A percentile compares a stretch with the other conserved stretches of the same genome.
phyloP scores from a whole-genome alignment of 1,140 invertebrate genomes.

The Eriosoma lanigerum region DNA sequence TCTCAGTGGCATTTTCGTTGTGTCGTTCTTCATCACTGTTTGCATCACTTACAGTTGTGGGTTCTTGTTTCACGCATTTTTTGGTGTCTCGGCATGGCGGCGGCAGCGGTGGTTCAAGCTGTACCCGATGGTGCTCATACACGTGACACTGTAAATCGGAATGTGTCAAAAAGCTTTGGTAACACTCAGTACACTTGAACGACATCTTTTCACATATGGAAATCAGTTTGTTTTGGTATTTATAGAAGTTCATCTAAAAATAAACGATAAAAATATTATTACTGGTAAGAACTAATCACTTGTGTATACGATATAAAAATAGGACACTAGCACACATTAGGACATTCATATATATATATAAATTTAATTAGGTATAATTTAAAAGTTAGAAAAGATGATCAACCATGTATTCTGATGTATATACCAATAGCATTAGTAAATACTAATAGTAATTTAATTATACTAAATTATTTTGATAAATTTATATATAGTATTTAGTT shows the following conservation, averaged over 20 bases:
- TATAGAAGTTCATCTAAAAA: constrained; percentile 47
- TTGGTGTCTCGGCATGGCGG: neutral
- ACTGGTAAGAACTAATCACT: too few relatives aligned
- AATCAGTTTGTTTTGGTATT: constrained; percentile 41
- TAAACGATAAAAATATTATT: neutral
- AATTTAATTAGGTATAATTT: too few relatives aligned
- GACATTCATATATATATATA: too few relatives aligned
- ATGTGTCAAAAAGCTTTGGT: constrained; percentile 27
- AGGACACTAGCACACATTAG: too few relatives aligned
- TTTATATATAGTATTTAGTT: too few relatives aligned
- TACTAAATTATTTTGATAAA: too few relatives aligned
- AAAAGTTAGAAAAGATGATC: too few relatives aligned
- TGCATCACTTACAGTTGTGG: constrained; percentile 54
- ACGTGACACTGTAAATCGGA: constrained; percentile 32
- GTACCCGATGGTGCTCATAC: constrained; percentile 32
- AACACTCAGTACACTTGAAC: constrained; percentile 34
- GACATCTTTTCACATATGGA: constrained; percentile 26
- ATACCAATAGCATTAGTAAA: too few relatives aligned
- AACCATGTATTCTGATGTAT: too few relatives aligned
- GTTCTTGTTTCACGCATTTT: constrained; percentile 12
- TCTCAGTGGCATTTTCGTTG: neutral
- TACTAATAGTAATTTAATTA: too few relatives aligned
- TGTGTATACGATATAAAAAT: too few relatives aligned
- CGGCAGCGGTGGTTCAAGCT: neutral
- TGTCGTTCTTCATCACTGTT: neutral